Evolutionary conservation across 2,888 invertebrate species (phyloP).

Genomic region (Nasonovia ribisnigri): DNA sequence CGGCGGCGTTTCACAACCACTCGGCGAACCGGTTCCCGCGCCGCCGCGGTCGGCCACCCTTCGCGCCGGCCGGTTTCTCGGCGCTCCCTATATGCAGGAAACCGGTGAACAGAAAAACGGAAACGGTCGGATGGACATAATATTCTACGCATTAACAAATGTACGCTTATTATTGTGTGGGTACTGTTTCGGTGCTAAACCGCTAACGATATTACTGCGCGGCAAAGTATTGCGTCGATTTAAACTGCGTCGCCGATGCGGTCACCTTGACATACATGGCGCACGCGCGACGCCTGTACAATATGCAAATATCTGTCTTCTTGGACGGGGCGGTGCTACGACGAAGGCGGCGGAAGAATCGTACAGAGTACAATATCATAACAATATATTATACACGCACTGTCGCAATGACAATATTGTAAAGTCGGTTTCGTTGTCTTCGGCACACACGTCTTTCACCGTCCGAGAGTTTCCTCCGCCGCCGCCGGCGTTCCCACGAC

Average conservation of each 20-base stretch:
- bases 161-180: neutral
- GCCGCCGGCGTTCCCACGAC: neutral
- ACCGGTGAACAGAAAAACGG: neutral
- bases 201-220: neutral
- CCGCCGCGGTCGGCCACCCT: neutral
- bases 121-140: neutral
- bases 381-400: neutral
- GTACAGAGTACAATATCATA: neutral
- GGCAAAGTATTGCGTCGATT: conserved; percentile 29
- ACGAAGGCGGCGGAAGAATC: neutral
- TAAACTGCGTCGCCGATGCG: neutral
- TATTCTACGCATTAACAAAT: neutral
- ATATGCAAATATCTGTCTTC: conserved; percentile 19
- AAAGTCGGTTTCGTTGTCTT: neutral
- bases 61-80: neutral
- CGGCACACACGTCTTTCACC: neutral
- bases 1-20: conserved; percentile 31
- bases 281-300: neutral
- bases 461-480: neutral
- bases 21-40: conserved; percentile 33
- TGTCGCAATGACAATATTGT: neutral
- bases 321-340: neutral
- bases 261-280: conserved; percentile 52
- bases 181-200: neutral
- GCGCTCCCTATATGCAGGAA: neutral